A percentile compares a stretch with the other conserved stretches of the same genome.
phyloP scores from a whole-genome alignment of 1,140 invertebrate genomes.

The Drosophila auraria region DNA sequence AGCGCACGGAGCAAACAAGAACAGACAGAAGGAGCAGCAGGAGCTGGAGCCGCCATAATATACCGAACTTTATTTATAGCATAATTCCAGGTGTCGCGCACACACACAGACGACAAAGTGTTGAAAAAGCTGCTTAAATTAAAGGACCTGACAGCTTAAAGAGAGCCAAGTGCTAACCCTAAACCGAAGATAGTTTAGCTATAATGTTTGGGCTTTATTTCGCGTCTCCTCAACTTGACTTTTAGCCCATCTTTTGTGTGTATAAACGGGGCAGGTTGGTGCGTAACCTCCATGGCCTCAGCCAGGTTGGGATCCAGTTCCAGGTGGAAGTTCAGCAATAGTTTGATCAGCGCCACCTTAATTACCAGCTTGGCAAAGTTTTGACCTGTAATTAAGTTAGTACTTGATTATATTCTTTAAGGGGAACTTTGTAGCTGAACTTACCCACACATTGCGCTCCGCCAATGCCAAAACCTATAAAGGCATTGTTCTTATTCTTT shows the following conservation, averaged over 20 bases:
- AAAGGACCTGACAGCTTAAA: constrained; percentile 37
- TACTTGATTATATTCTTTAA: background rate
- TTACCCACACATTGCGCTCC: constrained; percentile 70
- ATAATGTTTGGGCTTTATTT: constrained; percentile 58
- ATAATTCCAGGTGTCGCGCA: constrained; percentile 70
- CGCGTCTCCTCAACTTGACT: constrained; percentile 60
- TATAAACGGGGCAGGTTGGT: constrained; percentile 72
- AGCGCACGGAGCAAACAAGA: constrained; percentile 67
- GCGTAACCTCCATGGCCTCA: constrained; percentile 43
- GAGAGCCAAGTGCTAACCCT: constrained; percentile 1
- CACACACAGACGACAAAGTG: constrained; percentile 55
- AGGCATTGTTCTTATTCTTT: constrained; percentile 29
- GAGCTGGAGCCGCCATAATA: constrained; percentile 41
- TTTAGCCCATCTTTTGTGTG: constrained; percentile 60
- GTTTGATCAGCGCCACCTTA: constrained; percentile 69
- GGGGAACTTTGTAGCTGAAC: constrained; percentile 2
- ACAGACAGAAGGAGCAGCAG: constrained; percentile 27
- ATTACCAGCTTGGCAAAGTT: constrained; percentile 77
- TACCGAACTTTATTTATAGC: constrained; percentile 74
- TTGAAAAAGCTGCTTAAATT: constrained; percentile 44
- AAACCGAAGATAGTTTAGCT: constrained; percentile 28
- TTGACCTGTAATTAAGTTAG: constrained; percentile 52
- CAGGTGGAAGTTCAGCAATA: constrained; percentile 64
- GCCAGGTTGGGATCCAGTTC: constrained; percentile 41
- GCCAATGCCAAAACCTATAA: constrained; percentile 67